A percentile compares a stretch with the other conserved stretches of the same genome.
phyloP scores from a whole-genome alignment of 2,888 invertebrate species.

The Agrochola circellaris region DNA sequence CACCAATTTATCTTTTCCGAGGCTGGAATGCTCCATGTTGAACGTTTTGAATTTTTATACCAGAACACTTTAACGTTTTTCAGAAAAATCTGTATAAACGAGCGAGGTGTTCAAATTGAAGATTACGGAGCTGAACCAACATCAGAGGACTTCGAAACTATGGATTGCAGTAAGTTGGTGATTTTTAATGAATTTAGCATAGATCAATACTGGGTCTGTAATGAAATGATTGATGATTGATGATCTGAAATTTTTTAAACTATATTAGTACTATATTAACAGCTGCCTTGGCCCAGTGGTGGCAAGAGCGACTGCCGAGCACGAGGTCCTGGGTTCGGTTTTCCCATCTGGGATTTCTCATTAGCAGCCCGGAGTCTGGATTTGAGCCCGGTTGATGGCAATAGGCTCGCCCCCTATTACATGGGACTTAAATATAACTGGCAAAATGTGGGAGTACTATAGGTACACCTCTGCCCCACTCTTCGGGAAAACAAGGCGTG shows the following conservation, averaged over 20 bases:
- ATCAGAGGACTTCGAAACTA: conserved; percentile 81
- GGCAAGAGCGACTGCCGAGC: no score
- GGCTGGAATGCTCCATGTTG: not conserved
- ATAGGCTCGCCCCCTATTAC: no score
- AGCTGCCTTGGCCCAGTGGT: no score
- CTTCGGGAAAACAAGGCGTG: not conserved
- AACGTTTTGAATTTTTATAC: not conserved
- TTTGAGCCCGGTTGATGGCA: no score
- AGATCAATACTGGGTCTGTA: not conserved
- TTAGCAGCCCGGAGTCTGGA: no score
- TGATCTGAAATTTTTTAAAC: no score
- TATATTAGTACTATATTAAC: not conserved
- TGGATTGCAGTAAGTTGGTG: conserved; percentile 92
- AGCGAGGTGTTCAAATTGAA: conserved; percentile 88
- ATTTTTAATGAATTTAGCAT: not conserved
- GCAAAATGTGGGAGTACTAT: no score
- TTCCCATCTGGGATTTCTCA: no score
- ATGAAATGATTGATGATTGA: no score
- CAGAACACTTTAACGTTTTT: conserved; percentile 56
- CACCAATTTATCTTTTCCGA: not conserved
- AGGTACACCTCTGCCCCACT: not conserved
- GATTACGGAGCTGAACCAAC: conserved; percentile 84
- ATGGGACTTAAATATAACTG: no score
- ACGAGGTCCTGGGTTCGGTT: no score
- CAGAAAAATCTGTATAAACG: conserved; percentile 91